Percentiles rank a stretch among this genome's conserved stretches.
Evolutionary conservation across 2,888 invertebrate genomes (phyloP).

Genomic region (Nasonovia ribisnigri): DNA sequence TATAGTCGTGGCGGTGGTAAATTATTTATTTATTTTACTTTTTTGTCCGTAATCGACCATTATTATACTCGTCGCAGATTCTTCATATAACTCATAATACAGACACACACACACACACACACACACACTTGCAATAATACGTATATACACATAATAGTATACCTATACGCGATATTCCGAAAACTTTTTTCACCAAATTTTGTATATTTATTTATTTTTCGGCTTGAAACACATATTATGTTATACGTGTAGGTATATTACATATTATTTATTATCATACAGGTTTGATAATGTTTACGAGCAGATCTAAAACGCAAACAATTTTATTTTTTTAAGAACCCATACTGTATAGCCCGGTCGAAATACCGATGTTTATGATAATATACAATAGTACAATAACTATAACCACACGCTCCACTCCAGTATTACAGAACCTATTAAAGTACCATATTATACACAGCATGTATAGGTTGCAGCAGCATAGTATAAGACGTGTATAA

Average conservation of each 20-base stretch:
- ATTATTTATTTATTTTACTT: conserved; percentile 36
- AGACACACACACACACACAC: neutral
- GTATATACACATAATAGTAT: neutral
- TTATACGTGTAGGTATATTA: neutral
- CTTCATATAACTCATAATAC: neutral
- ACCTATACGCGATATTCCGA: neutral
- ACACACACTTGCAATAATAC: neutral
- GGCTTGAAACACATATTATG: neutral
- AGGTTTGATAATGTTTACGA: neutral
- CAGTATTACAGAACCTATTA: neutral
- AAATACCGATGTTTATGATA: neutral
- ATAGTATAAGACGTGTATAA: neutral
- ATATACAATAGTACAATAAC: neutral
- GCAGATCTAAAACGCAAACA: neutral
- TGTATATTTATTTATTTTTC: neutral
- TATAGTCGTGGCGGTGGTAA: neutral
- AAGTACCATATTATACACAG: neutral
- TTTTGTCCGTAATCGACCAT: neutral
- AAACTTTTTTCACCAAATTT: neutral
- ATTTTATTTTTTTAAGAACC: neutral
- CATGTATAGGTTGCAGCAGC: neutral
- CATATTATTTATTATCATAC: neutral
- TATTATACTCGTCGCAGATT: conserved; percentile 33
- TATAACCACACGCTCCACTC: neutral
- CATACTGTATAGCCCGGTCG: neutral